Base-by-base conservation (phyloP, 2,888 invertebrate species). In the Hyposoter didymator region DNA sequence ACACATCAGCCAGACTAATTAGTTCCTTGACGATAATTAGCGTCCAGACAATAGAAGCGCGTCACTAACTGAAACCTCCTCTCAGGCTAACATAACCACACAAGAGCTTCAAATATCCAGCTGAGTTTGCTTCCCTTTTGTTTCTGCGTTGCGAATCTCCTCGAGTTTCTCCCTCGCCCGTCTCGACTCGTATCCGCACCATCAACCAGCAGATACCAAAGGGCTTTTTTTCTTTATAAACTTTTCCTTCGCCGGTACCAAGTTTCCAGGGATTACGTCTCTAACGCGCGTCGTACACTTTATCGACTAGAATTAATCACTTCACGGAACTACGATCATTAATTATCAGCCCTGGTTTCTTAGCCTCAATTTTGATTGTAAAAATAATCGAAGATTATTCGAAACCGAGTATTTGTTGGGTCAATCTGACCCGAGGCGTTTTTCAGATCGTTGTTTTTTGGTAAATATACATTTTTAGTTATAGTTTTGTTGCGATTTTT, bases 21-120 rank as follows among this genome's bases (percentile, higher is more conserved):
- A 91, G 88, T 88, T 84, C 87, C 89, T 88, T 75, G 59, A 85
- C 87, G 90, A 89, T 92, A 92, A 92, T 92, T 92, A 92, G 90
- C 91, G 90, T 88, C 88, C 85, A 91, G 91, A 93, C 92, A 93
- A 92, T 92, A 90, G 92, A 90, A 90, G 90, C 91, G 91, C 92
- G 91, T 92, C 91, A 90, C 92, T 91, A 90, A 88, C 88, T 88
- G 89, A 88, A 90, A 90, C 89, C 86, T 69, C 49, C 59, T 87
- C 80, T 80, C 88, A 91, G 92, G 93, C 89, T 72, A 93, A 49
- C 92, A 93, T 90, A 87, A 85, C 70, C 69, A 35, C 39, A 59
- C 78, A 92, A 90, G 93, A 93, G 93, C 89, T 91, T 70, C 4
- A 45, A 55, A 45, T 10, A 39, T 75, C 84, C 85, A 81, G 67